Evolutionary conservation across 1,140 invertebrate genomes (phyloP), one percentile per base, ranked within the genome.

Genomic region (Mycetomoellerius zeteki): DNA sequence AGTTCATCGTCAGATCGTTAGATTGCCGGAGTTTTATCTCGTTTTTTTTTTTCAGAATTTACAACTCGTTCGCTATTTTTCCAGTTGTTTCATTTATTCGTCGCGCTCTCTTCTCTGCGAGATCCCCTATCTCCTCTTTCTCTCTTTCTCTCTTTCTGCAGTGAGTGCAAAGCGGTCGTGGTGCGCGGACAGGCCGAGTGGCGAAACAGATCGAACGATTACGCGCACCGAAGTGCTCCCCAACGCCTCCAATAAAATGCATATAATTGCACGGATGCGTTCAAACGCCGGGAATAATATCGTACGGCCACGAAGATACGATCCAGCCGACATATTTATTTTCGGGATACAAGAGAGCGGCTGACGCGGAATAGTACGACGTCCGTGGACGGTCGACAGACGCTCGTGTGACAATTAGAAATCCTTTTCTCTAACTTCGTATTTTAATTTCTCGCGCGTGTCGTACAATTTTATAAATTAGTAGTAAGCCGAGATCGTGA

Each of bases 151-250:
- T 21, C 30, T 52, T n/a, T 56, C 24, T 7, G 33, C 47, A 65
- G 52, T 52, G 85, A 75, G 10, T n/a, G 65, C 58, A 72, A 43
- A 76, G 82, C 60, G 73, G 69, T 81, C 73, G 76, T 81, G 76
- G 81, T 62, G 71, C 69, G 60, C 80, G 77, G 54, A 82, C 85
- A 65, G 62, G 56, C 43, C 78, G 81, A 91, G 87, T 82, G 86
- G 88, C 80, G 60, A 72, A 50, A 67, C 88, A 93, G 91, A 94
- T 94, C 92, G 92, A 94, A 90, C 93, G 94, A 94, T 94, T 94
- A 94, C 89, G 88, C 78, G 78, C 81, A 86, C 64, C 87, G 50
- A 90, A 92, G 90, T 91, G 88, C 85, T 92, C 87, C 77, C 73
- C 78, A 69, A 80, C 82, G 88, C 81, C 58, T 87, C 92, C 90